Evolutionary conservation across 2,888 invertebrate genomes (phyloP).

Genomic region (Agonum fuliginosum): DNA sequence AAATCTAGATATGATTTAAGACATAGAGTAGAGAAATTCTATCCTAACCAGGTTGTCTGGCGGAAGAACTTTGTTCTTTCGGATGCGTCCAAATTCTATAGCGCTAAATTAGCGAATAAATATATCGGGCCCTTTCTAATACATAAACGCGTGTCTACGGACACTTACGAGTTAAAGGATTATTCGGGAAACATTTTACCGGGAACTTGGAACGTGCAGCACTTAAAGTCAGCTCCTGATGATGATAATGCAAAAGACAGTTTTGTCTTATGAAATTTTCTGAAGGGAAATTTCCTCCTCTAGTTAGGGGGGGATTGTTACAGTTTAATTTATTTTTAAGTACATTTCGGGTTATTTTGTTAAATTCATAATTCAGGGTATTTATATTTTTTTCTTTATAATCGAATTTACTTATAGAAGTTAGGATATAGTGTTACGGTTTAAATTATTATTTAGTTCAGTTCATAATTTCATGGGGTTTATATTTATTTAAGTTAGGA

Average conservation of each 20-base stretch:
- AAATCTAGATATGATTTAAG: slow-evolving; percentile 31
- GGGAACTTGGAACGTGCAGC: neutral
- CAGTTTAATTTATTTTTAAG: too few species aligned
- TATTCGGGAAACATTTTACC: neutral
- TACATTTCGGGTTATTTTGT: too few species aligned
- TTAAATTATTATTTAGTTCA: too few species aligned
- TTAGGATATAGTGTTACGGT: too few species aligned
- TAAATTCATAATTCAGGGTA: too few species aligned
- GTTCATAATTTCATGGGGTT: too few species aligned
- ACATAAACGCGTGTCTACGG: neutral
- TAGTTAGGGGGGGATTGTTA: too few species aligned
- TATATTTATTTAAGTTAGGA: too few species aligned
- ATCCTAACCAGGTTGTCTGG: slow-evolving; percentile 23
- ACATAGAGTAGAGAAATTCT: neutral
- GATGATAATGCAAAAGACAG: neutral
- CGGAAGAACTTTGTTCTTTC: slow-evolving; percentile 39
- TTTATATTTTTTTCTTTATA: too few species aligned
- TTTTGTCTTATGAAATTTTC: too few species aligned
- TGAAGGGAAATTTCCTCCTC: too few species aligned
- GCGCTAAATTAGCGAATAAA: slow-evolving; percentile 39
- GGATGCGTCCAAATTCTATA: slow-evolving; percentile 21
- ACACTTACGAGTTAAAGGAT: neutral
- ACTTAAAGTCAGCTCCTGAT: neutral
- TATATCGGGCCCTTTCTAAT: slow-evolving; percentile 44
- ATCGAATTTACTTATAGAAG: too few species aligned